Base-by-base conservation (phyloP, 2,113 vertebrate genomes). In the Crotalus viridis region DNA sequence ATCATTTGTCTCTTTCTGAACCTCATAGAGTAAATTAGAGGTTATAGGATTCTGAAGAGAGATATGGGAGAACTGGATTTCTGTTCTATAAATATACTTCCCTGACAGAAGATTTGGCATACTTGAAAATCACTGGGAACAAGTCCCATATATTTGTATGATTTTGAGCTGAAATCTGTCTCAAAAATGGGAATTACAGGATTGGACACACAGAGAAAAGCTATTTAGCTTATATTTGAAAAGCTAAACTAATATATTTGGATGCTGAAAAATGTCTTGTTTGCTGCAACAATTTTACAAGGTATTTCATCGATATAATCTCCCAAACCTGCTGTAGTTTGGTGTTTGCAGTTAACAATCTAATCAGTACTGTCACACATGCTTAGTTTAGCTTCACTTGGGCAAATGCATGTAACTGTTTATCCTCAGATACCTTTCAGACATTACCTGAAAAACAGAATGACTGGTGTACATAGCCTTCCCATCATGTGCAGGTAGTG, bases 51-150 rank as follows among this genome's bases (percentile, higher is more conserved):
- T 57, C 87, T 81, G 21, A 93, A 90, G 74, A 24, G 54, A 96
- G 56, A 52, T 85, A 91, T 93, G 52, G 43, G 15, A 91, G 26
- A 94, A 85, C n/a, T 54, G 89, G 74, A 93, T 93, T 89, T 93
- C 92, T 93, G n/a, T 69, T 89, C 13, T 64, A 57, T 89, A 95
- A 92, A 5, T 90, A 43, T 91, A 90, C 90, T 87, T 94, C 95
- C 59, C 91, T 95, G 51, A 91, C 43, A 51, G 89, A 95, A 93
- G 17, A 94, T 86, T 93, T 74, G 93, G 5, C 8, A 92, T 89
- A 88, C 57, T 94, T 86, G 94, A 91, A 90, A 54, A 93, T 33
- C 0, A 0, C 13, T 33, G 39, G 55, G 52, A 88, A 93, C 88
- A 51, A 93, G 56, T 89, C 22, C 3, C 22, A 1, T 46, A 33